These are phyloP conservation scores for Aegotheles bennettii DNA, from an alignment of 2,113 vertebrate species.

Conservation along the genomic window DNA sequence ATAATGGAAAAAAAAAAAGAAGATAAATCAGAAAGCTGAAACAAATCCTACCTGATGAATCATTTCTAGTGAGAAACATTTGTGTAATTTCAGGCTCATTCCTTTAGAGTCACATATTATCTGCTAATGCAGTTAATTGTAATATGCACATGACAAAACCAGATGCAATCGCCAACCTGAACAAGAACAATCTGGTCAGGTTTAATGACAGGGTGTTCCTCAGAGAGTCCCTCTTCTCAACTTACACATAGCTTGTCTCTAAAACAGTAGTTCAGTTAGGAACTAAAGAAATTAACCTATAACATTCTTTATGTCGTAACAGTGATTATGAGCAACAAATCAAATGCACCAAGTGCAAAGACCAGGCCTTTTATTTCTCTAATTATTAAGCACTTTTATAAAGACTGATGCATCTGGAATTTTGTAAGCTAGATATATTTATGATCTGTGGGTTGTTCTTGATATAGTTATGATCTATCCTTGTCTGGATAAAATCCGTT, in stretches of 20 bases:
- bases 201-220: not conserved
- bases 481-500: not conserved
- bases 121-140: not conserved
- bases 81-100: not conserved
- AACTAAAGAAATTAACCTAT: not conserved
- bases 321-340: not conserved
- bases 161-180: not conserved
- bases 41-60: constrained; percentile 39
- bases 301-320: not conserved
- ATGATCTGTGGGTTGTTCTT: not conserved
- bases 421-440: constrained; percentile 3
- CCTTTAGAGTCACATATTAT: not conserved
- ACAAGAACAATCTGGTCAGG: not conserved
- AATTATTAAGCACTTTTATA: not conserved
- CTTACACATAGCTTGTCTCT: not conserved
- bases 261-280: not conserved
- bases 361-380: not conserved
- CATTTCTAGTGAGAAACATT: not conserved
- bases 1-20: not conserved
- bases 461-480: not conserved
- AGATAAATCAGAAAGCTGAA: not conserved
- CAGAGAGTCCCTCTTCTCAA: not conserved
- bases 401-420: constrained; percentile 5
- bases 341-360: not conserved
- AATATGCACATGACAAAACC: not conserved